Evolutionary conservation across 2,113 vertebrate species (phyloP), one percentile per base, ranked within the genome.

Genomic region (Festucalex cinctus): DNA sequence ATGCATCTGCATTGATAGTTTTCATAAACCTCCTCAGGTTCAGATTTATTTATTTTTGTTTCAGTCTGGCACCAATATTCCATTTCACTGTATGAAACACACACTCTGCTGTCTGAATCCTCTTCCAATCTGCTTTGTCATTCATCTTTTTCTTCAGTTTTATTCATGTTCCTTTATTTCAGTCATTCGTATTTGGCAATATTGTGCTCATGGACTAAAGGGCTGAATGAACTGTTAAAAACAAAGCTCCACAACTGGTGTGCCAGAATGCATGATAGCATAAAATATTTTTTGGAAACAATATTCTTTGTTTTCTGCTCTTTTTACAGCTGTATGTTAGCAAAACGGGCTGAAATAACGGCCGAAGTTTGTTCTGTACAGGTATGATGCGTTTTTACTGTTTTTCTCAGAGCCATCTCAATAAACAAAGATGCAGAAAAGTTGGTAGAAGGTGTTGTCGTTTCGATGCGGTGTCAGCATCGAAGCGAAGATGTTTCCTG

Each of bases 201-300:
- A 32, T 57, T 57, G 54, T 24, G n/a, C 24, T 61, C 5, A 41
- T 41, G 3, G n/a, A 16, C 37, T 24, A 62, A 62, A 60, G n/a
- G 59, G 59, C 59, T 62, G 37, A 62, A 19, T 62, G 37, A 62
- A 19, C 39, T 26, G 59, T 43, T 61, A 2, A 57, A 57, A 54
- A 22, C 14, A 32, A 51, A 22, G 26, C 17, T 35, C 56, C 17
- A 10, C 17, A 59, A 36, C 20, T 37, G 5, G 2, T 62, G 39
- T 62, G 37, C 60, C 39, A 43, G 13, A 22, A 12, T 41, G 59
- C 37, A 62, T 43, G 13, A 7, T 62, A 24, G 59, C n/a, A 41
- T 16, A 22, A 22, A 61, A 39, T 39, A 41, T n/a, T 41, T 1
- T 16, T 62, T 62, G 26, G 13, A 57, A 32, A 57, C 26, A 32